phyloP scores from a whole-genome alignment of 2,113 vertebrate genomes.

The Mobula hypostoma region DNA sequence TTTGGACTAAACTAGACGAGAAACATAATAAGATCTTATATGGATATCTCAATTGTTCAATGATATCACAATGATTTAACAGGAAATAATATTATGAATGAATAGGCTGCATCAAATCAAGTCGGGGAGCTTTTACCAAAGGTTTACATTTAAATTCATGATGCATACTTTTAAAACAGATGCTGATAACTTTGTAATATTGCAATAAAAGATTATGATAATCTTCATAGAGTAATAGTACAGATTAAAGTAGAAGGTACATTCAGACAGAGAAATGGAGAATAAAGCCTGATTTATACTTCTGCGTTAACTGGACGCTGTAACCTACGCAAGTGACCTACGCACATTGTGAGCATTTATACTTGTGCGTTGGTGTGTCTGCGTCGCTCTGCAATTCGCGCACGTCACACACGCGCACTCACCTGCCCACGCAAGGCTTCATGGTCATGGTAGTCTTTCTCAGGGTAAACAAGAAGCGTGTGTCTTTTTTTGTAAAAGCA shows the following conservation, averaged over 20 bases:
- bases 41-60: background rate
- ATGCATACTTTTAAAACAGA: background rate
- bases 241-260: background rate
- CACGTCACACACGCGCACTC: too few species aligned
- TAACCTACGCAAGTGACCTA: too few species aligned
- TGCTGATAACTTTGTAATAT: background rate
- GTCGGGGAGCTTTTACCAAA: background rate
- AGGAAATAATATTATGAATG: background rate
- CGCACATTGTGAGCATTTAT: too few species aligned
- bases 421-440: too few species aligned
- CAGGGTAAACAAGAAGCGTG: too few species aligned
- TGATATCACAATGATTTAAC: background rate
- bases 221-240: background rate
- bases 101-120: background rate
- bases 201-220: background rate
- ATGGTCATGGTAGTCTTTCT: too few species aligned
- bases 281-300: background rate
- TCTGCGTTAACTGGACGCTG: too few species aligned
- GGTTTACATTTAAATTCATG: background rate
- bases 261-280: background rate
- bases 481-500: too few species aligned
- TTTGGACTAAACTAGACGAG: background rate
- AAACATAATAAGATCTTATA: background rate
- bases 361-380: too few species aligned
- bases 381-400: too few species aligned